These are phyloP conservation scores for Canis aureus DNA, from an alignment of 2,113 vertebrate species.

Conservation along the genomic window DNA sequence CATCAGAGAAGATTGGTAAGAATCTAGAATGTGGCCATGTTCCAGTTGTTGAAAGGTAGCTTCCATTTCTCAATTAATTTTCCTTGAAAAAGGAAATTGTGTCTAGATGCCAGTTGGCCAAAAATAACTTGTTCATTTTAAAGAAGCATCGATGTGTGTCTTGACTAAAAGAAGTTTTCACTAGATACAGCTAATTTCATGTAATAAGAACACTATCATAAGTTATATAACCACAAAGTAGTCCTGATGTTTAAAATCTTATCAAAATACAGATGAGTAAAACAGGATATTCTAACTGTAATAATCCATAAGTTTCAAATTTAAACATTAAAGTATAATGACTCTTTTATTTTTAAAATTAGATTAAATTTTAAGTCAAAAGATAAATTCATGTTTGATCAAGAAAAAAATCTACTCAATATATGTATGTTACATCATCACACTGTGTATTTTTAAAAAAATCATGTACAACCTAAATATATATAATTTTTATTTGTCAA, in stretches of 20 bases:
- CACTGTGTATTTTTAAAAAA: neutral
- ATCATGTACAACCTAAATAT: neutral
- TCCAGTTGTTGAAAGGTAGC: neutral
- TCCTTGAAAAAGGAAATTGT: neutral
- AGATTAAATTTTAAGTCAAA: slow-evolving; percentile 18
- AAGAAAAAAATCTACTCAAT: neutral
- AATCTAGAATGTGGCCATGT: neutral
- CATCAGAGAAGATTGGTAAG: neutral
- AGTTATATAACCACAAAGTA: neutral
- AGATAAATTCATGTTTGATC: neutral
- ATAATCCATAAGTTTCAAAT: neutral
- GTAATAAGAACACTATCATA: neutral
- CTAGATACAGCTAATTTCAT: neutral
- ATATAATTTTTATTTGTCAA: neutral
- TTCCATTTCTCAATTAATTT: slow-evolving; percentile 20
- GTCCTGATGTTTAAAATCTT: neutral
- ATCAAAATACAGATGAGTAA: neutral
- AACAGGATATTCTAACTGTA: neutral
- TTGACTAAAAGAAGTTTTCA: neutral
- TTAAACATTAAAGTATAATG: neutral
- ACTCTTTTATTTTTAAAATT: slow-evolving; percentile 11
- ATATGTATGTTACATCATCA: neutral
- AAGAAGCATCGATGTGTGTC: neutral
- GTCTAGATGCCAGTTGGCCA: neutral
- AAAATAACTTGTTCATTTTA: neutral